Evolutionary conservation across 2,113 vertebrate genomes (phyloP).

Genomic region (Nycticebus coucang): DNA sequence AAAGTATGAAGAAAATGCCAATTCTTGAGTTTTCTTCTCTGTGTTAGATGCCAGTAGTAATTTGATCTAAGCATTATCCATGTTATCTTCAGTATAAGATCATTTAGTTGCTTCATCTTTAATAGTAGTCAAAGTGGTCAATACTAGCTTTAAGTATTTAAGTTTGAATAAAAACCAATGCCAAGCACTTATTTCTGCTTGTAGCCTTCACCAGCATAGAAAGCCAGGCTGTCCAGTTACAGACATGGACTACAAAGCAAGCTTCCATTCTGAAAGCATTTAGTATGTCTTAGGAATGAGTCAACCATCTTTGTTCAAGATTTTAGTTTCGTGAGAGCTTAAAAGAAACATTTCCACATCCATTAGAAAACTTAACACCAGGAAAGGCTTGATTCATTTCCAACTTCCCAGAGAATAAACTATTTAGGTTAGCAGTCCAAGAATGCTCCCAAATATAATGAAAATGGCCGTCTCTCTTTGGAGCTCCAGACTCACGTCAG

Average conservation of each 20-base stretch:
- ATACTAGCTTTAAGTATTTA: constrained; percentile 20
- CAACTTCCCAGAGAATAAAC: background rate
- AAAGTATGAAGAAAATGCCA: background rate
- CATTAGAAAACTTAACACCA: background rate
- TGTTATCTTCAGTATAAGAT: background rate
- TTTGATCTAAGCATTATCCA: background rate
- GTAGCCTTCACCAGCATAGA: constrained; percentile 27
- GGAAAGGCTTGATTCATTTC: background rate
- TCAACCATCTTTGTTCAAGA: constrained; percentile 26
- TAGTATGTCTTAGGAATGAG: constrained; percentile 36
- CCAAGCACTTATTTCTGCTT: constrained; percentile 36
- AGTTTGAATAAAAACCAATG: constrained; percentile 39
- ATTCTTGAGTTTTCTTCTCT: background rate
- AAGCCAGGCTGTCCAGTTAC: constrained; percentile 40
- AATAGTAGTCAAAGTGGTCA: background rate
- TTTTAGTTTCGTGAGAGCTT: background rate
- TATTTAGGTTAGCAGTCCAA: background rate
- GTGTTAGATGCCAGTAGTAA: background rate
- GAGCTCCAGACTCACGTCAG: background rate
- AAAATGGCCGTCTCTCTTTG: background rate
- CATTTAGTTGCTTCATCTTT: constrained; percentile 14
- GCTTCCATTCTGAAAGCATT: constrained; percentile 49
- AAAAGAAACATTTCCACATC: constrained; percentile 21
- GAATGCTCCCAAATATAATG: background rate
- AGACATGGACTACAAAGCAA: constrained; percentile 54